A percentile compares a stretch with the other conserved stretches of the same genome.
Evolutionary conservation across 2,888 invertebrate genomes (phyloP).

Genomic region (Cerastis rubricosa): DNA sequence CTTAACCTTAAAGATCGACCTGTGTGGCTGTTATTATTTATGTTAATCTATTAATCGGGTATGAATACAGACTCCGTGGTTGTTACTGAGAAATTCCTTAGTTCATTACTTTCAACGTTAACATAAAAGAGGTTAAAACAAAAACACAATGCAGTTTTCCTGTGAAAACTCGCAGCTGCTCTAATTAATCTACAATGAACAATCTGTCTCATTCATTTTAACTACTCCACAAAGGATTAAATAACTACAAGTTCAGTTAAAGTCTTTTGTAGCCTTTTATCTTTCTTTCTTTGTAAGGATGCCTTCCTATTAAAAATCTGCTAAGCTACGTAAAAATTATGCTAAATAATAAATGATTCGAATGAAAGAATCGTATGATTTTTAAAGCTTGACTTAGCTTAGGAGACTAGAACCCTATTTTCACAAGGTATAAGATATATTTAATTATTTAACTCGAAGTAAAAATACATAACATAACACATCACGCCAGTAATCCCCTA

Average conservation of each 20-base stretch:
- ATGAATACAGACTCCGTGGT: neutral
- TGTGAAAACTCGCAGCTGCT: slow-evolving; percentile 13
- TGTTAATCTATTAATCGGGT: no score
- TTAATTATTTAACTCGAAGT: no score
- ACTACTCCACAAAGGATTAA: slow-evolving; percentile 33
- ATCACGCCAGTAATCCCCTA: no score
- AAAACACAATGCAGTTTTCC: slow-evolving; percentile 19
- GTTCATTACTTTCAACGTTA: neutral
- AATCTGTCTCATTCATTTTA: slow-evolving; percentile 51
- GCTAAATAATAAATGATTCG: no score
- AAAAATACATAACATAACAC: no score
- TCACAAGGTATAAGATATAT: no score
- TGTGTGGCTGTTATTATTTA: no score
- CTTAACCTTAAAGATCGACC: no score
- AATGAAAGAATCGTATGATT: no score
- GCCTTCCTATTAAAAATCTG: neutral
- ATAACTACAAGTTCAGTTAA: slow-evolving; percentile 23
- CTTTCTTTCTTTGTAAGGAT: neutral
- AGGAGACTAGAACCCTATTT: neutral
- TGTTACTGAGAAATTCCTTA: neutral
- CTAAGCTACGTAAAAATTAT: no score
- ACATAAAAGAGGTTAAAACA: slow-evolving; percentile 9
- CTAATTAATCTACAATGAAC: slow-evolving; percentile 38
- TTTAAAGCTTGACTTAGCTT: neutral
- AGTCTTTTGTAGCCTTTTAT: slow-evolving; percentile 21